Evolutionary conservation across 2,888 invertebrate genomes (phyloP), one percentile per base, ranked within the genome.

Genomic region (Phoenoteleia sp.): DNA sequence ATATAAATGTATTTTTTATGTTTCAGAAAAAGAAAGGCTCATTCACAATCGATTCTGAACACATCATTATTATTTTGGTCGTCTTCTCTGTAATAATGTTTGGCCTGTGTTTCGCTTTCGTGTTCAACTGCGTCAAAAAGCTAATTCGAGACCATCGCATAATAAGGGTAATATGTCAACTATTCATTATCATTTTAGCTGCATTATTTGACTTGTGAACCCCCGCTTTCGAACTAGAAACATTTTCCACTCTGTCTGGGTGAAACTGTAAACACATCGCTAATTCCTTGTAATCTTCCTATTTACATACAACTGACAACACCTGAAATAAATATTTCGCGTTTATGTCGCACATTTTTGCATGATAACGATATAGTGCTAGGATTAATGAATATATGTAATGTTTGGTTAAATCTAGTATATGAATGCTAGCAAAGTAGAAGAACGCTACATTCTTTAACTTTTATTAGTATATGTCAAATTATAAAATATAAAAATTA

Each of bases 51-150:
- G 95, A 95, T 86, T 95, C 96, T 9, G 96, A 96, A 87, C 97
- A 98, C 93, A 97, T 98, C 92, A 94, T 97, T 92, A 97, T 98
- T 90, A 98, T 98, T 86, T 95, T 98, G 92, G 96, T 98, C 27
- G 97, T 98, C 77, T 98, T 98, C 94, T 97, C 97, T 21, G 94
- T 98, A 76, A 98, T 98, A 86, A 95, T 98, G 69, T 96, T 97
- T 47, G 98, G 98, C 27, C 97, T 98, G 97, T 97, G 97, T 91
- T 96, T 97, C 92, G 97, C 98, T 47, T 98, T 98, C 94, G 95
- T 98, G 86, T 97, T 97, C 94, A 98, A 98, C 92, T 98, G 98
- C 94, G 95, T 97, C 87, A 95, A 96, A 88, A 98, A 98, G 92
- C 95, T 98, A 42, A 96, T 97, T 90, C 96, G 97, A 92, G 98